Percentiles rank a stretch among this genome's conserved stretches.
Evolutionary conservation across 2,113 vertebrate species (phyloP).

Genomic region (Tragelaphus strepsiceros): DNA sequence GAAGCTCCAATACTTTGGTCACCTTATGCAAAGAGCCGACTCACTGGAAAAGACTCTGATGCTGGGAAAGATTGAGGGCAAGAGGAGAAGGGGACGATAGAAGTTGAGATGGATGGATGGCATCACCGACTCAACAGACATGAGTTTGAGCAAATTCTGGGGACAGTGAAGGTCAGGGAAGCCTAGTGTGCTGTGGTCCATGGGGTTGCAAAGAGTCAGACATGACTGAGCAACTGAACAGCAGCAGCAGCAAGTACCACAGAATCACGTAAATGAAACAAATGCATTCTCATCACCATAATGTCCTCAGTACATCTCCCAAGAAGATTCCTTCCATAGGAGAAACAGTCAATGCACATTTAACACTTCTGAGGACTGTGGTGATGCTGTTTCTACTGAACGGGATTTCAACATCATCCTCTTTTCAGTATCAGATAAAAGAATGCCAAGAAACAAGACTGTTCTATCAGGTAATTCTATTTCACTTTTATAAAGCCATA

Average conservation of each 20-base stretch:
- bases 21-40: not conserved
- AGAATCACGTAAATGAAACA: not conserved
- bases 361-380: not conserved
- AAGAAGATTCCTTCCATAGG: not conserved
- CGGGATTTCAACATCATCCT: not conserved
- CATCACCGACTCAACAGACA: not conserved
- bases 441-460: not conserved
- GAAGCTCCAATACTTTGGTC: not conserved
- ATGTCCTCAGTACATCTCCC: not conserved
- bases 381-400: not conserved
- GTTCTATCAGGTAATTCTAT: not conserved
- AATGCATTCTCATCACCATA: not conserved
- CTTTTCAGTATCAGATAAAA: not conserved
- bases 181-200: not conserved
- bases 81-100: not conserved
- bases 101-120: not conserved
- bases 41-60: not conserved
- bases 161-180: not conserved
- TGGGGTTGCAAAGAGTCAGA: not conserved
- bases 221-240: not conserved
- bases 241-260: not conserved
- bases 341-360: not conserved
- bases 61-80: not conserved
- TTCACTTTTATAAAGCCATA: slow-evolving; percentile 19
- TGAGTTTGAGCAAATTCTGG: not conserved